phyloP scores from a whole-genome alignment of 2,797 vertebrate species.

The Enteromius unitaeniatus region DNA sequence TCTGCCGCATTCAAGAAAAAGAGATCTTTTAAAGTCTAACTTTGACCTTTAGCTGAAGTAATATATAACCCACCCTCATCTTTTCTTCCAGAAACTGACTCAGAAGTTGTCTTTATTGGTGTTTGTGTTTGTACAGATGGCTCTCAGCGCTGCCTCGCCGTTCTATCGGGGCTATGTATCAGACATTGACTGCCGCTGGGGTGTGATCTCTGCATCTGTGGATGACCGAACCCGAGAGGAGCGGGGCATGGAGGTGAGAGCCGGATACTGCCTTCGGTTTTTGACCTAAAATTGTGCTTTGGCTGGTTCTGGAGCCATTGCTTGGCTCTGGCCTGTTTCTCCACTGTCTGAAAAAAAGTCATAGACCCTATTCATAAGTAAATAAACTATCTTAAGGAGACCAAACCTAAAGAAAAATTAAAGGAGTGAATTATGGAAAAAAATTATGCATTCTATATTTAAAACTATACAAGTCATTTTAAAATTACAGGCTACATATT shows the following conservation, averaged over 20 bases:
- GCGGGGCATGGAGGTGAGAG: conserved; percentile 89
- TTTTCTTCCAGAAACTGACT: neutral
- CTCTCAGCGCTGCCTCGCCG: conserved; percentile 93
- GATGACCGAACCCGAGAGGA: conserved; percentile 95
- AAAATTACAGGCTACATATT: no score
- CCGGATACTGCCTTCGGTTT: neutral
- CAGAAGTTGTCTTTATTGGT: neutral
- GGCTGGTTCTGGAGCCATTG: no score
- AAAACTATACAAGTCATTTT: no score
- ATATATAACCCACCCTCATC: neutral
- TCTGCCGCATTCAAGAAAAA: neutral
- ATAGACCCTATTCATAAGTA: no score
- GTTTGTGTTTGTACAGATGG: conserved; percentile 83
- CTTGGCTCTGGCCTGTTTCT: no score
- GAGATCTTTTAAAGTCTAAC: neutral
- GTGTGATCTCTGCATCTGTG: conserved; percentile 96
- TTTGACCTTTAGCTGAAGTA: neutral
- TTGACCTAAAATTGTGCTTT: no score
- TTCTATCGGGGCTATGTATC: conserved; percentile 96
- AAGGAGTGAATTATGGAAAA: no score
- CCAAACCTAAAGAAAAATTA: no score
- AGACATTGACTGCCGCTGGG: conserved; percentile 97
- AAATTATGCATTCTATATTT: no score
- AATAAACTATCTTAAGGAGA: no score
- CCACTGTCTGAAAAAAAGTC: no score